phyloP scores from a whole-genome alignment of 2,797 vertebrate genomes.

The Lophotriccus pileatus region DNA sequence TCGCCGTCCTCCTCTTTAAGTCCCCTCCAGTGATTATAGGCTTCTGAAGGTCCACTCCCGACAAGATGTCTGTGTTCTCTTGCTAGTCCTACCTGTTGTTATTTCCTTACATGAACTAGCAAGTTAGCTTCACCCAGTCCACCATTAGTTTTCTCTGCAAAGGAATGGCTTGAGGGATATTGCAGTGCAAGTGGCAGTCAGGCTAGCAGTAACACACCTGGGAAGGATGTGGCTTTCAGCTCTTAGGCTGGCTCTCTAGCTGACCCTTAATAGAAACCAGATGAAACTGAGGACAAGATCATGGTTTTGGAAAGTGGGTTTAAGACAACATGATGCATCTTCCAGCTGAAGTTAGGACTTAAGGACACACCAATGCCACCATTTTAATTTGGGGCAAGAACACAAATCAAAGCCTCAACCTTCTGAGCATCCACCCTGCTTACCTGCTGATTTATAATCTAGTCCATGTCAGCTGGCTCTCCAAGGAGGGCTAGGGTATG shows the following conservation, averaged over 20 bases:
- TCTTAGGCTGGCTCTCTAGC: not conserved
- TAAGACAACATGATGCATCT: not conserved
- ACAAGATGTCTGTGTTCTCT: not conserved
- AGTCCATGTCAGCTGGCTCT: not conserved
- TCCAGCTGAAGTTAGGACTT: not conserved
- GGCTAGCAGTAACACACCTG: not conserved
- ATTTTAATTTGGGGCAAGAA: not conserved
- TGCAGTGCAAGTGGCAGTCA: not conserved
- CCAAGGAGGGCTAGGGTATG: not conserved
- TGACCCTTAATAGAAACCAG: not conserved
- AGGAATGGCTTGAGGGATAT: not conserved
- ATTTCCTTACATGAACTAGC: not conserved
- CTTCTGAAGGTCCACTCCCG: too few relatives aligned
- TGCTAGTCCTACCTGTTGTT: not conserved
- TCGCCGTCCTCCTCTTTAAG: too few relatives aligned
- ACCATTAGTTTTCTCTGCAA: not conserved
- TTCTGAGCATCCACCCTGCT: not conserved
- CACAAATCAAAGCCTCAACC: not conserved
- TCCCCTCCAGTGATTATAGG: too few relatives aligned
- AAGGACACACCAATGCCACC: not conserved
- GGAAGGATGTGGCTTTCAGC: not conserved
- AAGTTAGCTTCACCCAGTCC: not conserved
- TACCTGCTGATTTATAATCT: not conserved
- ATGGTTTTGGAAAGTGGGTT: not conserved
- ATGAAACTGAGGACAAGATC: not conserved